Base-by-base conservation (phyloP, 2,797 vertebrate species). In the Peromyscus aztecus region DNA sequence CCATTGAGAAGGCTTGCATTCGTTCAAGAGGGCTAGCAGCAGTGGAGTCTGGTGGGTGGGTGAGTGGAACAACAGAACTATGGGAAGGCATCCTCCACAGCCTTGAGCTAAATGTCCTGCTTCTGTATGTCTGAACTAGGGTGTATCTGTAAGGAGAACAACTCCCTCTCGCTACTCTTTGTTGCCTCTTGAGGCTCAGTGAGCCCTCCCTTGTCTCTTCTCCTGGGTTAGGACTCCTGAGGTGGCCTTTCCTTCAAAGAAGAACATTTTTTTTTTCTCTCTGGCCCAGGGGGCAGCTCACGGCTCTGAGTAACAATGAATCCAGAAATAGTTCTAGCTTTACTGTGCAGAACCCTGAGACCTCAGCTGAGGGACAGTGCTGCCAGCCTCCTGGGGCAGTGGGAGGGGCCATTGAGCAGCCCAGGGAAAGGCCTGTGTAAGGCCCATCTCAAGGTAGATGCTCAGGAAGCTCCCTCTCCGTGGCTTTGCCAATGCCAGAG, bases 171-270 rank as follows among this genome's bases (percentile, higher is more conserved):
- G 27, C 46, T 14, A 46, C 55, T 91, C 57, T 87, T 78, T 37
- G 82, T 75, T 97, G 76, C 37, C 46, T 81, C 61, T 55, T 83
- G 77, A 89, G n/a, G 55, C 29, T 78, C 88, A 91, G 23, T 85
- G 91, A 24, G 49, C 40, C 8, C 16, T 2, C 24, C 69, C 19
- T 75, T 94, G 23, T 89, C 69, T 94, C 19, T 91, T 83, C 9
- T 55, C 90, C 37, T 87, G 31, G 31, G 63, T 67, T 71, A 89
- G 65, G 77, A 65, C 4, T 69, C 49, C 61, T 85, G 67, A 89
- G 9, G 49, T 65, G 14, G 49, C 67, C 73, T 65, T 67, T 67
- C 17, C 37, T 83, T 92, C 63, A 96, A 40, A 92, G 55, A 83
- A 86, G 55, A 67, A 83, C 17, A 10, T n/a, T 86, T 94, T 87